Base-by-base conservation (phyloP, 2,888 invertebrate species). In the Spilosoma lubricipeda region DNA sequence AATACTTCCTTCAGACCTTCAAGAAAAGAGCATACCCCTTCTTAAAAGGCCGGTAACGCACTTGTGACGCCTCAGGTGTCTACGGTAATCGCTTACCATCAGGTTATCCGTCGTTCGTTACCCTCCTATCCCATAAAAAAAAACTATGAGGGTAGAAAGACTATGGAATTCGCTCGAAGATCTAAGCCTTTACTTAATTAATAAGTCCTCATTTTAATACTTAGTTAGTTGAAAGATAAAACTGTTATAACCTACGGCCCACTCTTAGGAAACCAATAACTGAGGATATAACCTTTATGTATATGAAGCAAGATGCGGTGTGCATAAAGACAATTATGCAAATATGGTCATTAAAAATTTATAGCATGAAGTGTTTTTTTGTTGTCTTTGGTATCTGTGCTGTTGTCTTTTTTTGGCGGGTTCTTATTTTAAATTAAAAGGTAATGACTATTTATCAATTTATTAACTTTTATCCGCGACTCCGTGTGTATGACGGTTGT, bases 301-400 rank as follows among this genome's bases (percentile, higher is more conserved):
- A 67, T 30, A 27, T 67, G 2, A 67, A 69, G 56, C 52, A 33
- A 56, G 36, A n/a, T 36, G 15, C 36, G 39, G 52, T 52, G 18
- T n/a, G 3, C 52, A 42, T 52, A 56, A 56, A 33, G n/a, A 48
- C 27, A 36, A 56, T 69, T 56, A 69, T 69, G 69, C 56, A 56
- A 56, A 56, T 56, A 56, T 33, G 9, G n/a, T 56, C 18, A 52
- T 39, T 27, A 15, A 23, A 39, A 39, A 36, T 27, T 45, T 48
- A 67, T 27, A 11, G 20, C 11, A 15, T 27, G 4, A 48, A 33
- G 13, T 48, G 30, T 13, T 15, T 36, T 36, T 36, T 56, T 36
- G 56, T 36, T 56, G 52, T 52, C 23, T 52, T 52, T 52, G 52
- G 8, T 52, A 7, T 52, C 52, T 63, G 27, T 30, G 30, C 59